phyloP scores from a whole-genome alignment of 2,888 invertebrate species.

The Theretra japonica region DNA sequence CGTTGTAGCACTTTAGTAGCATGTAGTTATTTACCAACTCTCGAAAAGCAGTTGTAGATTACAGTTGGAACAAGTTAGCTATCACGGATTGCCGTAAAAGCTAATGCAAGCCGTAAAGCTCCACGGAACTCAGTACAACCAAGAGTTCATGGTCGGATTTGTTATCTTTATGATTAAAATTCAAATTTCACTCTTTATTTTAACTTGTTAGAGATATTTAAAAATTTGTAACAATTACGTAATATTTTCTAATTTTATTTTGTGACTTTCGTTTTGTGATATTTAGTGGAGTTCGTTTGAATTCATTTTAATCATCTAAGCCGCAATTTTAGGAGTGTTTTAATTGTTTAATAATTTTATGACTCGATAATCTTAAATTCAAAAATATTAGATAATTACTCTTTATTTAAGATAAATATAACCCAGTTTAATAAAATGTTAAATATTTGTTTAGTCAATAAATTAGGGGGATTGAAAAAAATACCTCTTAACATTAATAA shows the following conservation, averaged over 20 bases:
- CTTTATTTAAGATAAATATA: no score
- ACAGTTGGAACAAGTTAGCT: constrained; percentile 15
- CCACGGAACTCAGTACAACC: background rate
- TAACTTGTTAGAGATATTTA: background rate
- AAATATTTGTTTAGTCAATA: no score
- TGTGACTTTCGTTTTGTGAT: background rate
- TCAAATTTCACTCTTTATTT: constrained; percentile 10
- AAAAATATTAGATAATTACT: no score
- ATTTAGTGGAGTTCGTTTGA: background rate
- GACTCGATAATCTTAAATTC: no score
- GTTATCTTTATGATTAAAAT: constrained; percentile 7
- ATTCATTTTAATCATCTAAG: no score
- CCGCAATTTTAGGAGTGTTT: no score
- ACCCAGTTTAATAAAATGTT: no score
- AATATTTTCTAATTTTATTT: background rate
- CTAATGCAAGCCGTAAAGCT: constrained; percentile 25
- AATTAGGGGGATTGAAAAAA: no score
- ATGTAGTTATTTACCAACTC: constrained; percentile 21
- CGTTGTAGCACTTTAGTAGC: background rate
- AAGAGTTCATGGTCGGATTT: background rate
- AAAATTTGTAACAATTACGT: background rate
- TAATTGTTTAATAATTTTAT: no score
- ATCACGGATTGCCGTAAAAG: constrained; percentile 24
- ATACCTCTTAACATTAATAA: background rate
- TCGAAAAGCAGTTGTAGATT: constrained; percentile 13